These are phyloP conservation scores for Aphelenchoides fujianensis DNA, from an alignment of 1,140 invertebrate species.

Conservation along the genomic window DNA sequence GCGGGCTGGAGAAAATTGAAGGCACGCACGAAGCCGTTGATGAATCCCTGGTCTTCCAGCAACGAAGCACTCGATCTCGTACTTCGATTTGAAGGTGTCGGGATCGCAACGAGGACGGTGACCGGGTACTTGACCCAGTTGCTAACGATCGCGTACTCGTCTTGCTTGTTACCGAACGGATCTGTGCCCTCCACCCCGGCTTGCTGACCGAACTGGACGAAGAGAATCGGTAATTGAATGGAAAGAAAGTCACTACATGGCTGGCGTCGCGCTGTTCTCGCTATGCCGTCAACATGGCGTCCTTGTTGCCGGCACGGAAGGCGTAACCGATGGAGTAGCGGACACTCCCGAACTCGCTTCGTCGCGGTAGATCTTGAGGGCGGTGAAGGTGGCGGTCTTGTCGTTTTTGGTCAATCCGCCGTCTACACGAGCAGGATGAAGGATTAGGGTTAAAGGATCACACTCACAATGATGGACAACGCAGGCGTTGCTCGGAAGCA, in stretches of 20 bases:
- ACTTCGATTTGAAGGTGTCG: conserved; percentile 61
- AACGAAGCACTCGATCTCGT: conserved; percentile 59
- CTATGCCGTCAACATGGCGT: conserved; percentile 61
- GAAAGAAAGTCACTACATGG: conserved; percentile 47
- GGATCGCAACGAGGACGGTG: conserved; percentile 60
- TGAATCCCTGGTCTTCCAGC: conserved; percentile 61
- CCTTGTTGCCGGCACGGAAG: conserved; percentile 62
- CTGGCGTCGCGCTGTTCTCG: conserved; percentile 57
- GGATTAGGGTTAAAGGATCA: neutral
- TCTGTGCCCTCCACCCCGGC: conserved; percentile 61
- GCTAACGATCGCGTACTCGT: conserved; percentile 61
- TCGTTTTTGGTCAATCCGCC: conserved; percentile 61
- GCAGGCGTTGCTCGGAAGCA: conserved; percentile 60
- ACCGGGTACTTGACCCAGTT: conserved; percentile 59
- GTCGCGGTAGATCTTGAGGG: conserved; percentile 61
- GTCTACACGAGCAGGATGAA: conserved; percentile 37
- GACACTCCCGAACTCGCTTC: conserved; percentile 59
- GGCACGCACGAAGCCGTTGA: conserved; percentile 60
- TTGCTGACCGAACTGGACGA: conserved; percentile 63
- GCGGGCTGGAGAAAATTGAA: conserved; percentile 62
- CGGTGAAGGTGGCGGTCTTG: conserved; percentile 61
- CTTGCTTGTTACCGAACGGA: conserved; percentile 62
- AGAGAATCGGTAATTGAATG: neutral
- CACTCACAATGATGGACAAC: conserved; percentile 61
- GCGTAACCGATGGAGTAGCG: conserved; percentile 61